These are phyloP conservation scores for Pangasianodon gigas DNA, from an alignment of 2,113 vertebrate genomes.

Conservation along the genomic window DNA sequence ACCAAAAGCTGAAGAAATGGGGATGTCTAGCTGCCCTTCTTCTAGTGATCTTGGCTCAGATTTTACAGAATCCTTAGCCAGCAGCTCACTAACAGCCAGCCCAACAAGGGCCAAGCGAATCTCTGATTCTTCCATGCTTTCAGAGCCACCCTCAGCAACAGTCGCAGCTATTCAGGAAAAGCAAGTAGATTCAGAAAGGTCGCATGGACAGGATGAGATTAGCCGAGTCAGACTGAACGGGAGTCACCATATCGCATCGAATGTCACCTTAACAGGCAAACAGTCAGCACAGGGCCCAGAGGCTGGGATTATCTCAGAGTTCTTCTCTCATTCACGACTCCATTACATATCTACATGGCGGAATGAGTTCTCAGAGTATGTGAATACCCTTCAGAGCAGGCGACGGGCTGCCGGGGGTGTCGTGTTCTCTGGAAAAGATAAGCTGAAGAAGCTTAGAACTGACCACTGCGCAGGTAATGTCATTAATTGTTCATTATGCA, in stretches of 20 bases:
- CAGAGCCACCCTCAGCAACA: constrained; percentile 50
- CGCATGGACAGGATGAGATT: constrained; percentile 28
- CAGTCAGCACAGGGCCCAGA: constrained; percentile 72
- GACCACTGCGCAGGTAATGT: constrained; percentile 60
- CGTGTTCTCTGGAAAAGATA: constrained; percentile 88
- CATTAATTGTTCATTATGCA: not conserved
- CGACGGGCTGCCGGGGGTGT: constrained; percentile 64
- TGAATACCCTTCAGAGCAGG: constrained; percentile 86
- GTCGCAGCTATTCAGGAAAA: constrained; percentile 53
- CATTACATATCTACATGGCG: constrained; percentile 98
- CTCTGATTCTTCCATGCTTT: constrained; percentile 32
- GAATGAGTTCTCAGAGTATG: constrained; percentile 90
- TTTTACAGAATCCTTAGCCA: constrained; percentile 63
- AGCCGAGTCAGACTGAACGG: constrained; percentile 80
- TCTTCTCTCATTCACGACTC: constrained; percentile 90
- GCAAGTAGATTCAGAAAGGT: constrained; percentile 50
- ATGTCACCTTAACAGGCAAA: constrained; percentile 62
- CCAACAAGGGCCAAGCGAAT: constrained; percentile 12
- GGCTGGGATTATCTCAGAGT: constrained; percentile 89
- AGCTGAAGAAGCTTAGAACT: constrained; percentile 84
- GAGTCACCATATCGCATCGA: constrained; percentile 82
- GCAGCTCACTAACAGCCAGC: constrained; percentile 59
- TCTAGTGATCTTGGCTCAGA: constrained; percentile 52
- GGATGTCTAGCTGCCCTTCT: constrained; percentile 16
- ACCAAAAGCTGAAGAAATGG: constrained; percentile 33